Base-by-base conservation (phyloP, 2,113 vertebrate species). In the Probosciger aterrimus region DNA sequence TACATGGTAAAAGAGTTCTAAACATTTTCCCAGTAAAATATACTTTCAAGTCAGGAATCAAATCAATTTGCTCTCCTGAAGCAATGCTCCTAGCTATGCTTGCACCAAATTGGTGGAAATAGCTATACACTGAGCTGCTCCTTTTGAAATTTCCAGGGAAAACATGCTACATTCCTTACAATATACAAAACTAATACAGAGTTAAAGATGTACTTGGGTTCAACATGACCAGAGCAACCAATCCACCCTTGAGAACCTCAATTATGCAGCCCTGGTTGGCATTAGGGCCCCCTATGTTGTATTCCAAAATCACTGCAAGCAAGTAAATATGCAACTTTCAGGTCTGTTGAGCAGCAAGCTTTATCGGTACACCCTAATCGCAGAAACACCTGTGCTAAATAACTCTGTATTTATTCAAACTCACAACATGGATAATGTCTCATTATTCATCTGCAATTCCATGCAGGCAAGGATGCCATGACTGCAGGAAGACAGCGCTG, bases 401-500 rank as follows among this genome's bases (percentile, higher is more conserved):
- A 92, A 43, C 30, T 24, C 70, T 20, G 43, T 28, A 68, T 80
- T 76, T 44, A 69, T 41, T 47, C 78, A 64, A 43, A 46, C 7
- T 22, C 41, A 59, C 27, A 47, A 53, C 3, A 3, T 2, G 10
- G 33, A 41, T 50, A 27, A 64, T 52, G 70, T 25, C 35, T 52
- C 46, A 35, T 63, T 62, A n/a, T 39, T 73, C 55, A 73, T 43
- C 33, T 15, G 23, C 4, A 1, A 22, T 53, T 44, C 60, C 13
- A 23, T 23, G 37, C 1, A 1, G 53, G 44, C 13, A 24, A 39
- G 13, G 52, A 70, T 14, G 37, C 1, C 0, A n/a, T 35, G 27
- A 31, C 17, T 28, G 33, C 2, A 1, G 39, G 44, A 27, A 47
- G 68, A 23, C 8, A 25, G 64, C 0, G 0, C 10, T 35, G 9